Evolutionary conservation across 2,797 vertebrate species (phyloP).

Genomic region (Tenualosa ilisha): DNA sequence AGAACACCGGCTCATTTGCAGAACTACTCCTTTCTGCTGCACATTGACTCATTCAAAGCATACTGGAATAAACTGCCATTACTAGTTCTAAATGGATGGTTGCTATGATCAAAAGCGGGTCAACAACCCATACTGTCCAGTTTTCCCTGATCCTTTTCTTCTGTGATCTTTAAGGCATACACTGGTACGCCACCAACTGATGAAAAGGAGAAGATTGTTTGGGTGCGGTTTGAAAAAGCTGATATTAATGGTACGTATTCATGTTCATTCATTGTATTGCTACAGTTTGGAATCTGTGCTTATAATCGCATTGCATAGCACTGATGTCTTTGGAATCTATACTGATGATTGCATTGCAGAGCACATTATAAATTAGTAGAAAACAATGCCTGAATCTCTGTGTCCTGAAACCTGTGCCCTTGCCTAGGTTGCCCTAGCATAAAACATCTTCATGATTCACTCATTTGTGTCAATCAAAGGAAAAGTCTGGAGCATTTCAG

Average conservation of each 20-base stretch:
- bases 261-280: neutral
- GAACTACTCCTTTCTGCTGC: no score
- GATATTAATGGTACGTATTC: constrained; percentile 81
- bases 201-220: constrained; percentile 97
- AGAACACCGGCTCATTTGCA: no score
- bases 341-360: neutral
- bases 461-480: no score
- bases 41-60: no score
- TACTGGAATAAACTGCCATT: no score
- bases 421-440: no score
- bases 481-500: no score
- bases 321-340: no score
- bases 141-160: neutral
- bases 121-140: neutral
- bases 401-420: no score
- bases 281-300: neutral
- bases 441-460: no score
- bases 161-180: constrained; percentile 80
- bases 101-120: no score
- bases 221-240: constrained; percentile 97
- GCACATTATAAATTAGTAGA: neutral
- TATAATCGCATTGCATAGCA: neutral
- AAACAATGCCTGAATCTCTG: neutral
- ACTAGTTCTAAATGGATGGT: no score
- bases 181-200: constrained; percentile 90